Evolutionary conservation across 2,797 vertebrate genomes (phyloP).

Genomic region (Adrianichthys oophorus): DNA sequence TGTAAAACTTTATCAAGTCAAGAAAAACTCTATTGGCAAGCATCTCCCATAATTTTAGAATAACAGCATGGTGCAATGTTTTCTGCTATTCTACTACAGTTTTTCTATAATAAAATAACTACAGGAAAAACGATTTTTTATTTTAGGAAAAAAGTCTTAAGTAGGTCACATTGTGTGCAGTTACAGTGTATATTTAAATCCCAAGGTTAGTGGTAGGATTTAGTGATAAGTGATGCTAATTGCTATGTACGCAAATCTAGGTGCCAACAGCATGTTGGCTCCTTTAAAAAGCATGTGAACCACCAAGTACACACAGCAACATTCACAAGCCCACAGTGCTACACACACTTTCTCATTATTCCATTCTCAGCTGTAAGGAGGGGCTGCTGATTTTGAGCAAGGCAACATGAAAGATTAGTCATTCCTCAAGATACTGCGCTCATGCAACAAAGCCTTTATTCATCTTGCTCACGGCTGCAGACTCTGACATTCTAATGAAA

Average conservation of each 20-base stretch:
- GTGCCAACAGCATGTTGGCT: constrained; percentile 16
- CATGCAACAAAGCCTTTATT: constrained; percentile 55
- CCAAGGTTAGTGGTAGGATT: constrained; percentile 53
- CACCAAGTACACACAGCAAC: constrained; percentile 39
- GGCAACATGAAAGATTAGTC: constrained; percentile 63
- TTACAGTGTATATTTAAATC: constrained; percentile 43
- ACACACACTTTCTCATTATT: constrained; percentile 57
- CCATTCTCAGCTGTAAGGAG: constrained; percentile 53
- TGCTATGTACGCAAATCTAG: constrained; percentile 55
- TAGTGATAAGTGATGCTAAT: constrained; percentile 65
- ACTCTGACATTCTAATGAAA: constrained; percentile 52
- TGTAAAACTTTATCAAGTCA: too few species aligned
- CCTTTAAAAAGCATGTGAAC: constrained; percentile 23
- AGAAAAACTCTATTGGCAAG: too few species aligned
- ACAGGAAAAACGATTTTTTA: constrained; percentile 6
- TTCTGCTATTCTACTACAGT: too few species aligned
- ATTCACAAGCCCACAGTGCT: constrained; percentile 14
- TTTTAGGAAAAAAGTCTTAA: constrained; percentile 28
- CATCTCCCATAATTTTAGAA: too few species aligned
- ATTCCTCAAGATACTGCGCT: constrained; percentile 54
- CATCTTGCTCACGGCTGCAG: constrained; percentile 53
- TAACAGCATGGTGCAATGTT: too few species aligned
- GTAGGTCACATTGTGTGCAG: constrained; percentile 38
- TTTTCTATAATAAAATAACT: neutral
- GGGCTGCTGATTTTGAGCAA: constrained; percentile 45